phyloP scores from a whole-genome alignment of 2,888 invertebrate genomes.

The Drosophila ustulata region DNA sequence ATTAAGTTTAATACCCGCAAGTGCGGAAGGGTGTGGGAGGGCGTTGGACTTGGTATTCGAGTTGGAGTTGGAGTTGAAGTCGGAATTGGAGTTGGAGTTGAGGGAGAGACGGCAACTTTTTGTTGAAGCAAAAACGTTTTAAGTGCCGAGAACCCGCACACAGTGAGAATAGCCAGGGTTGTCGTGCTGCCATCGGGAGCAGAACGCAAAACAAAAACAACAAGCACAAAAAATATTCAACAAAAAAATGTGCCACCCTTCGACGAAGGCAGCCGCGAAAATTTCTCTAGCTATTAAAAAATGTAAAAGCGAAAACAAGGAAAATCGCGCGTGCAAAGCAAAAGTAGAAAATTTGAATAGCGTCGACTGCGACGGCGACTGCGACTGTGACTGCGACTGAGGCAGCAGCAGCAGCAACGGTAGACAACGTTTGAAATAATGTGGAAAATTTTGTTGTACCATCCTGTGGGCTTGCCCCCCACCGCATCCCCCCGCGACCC shows the following conservation, averaged over 20 bases:
- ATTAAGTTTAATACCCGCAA: slow-evolving; percentile 82
- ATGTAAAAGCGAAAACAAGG: slow-evolving; percentile 81
- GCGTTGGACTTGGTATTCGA: slow-evolving; percentile 13
- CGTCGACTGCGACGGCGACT: slow-evolving; percentile 48
- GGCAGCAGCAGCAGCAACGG: slow-evolving; percentile 16
- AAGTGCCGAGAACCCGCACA: slow-evolving; percentile 65
- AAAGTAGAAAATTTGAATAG: slow-evolving; percentile 78
- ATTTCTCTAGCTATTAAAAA: slow-evolving; percentile 79
- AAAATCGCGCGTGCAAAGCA: slow-evolving; percentile 81
- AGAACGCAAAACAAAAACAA: slow-evolving; percentile 22
- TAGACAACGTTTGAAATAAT: slow-evolving; percentile 61
- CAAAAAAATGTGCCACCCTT: slow-evolving; percentile 57
- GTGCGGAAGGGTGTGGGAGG: slow-evolving; percentile 54
- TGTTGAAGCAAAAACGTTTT: slow-evolving; percentile 65
- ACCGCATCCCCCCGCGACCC: slow-evolving; percentile 10
- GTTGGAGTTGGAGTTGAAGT: slow-evolving; percentile 1
- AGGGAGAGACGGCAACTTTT: slow-evolving; percentile 39
- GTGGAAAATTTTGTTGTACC: slow-evolving; percentile 69
- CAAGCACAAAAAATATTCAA: slow-evolving; percentile 19
- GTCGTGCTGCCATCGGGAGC: slow-evolving; percentile 52
- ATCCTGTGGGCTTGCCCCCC: slow-evolving; percentile 32
- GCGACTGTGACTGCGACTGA: slow-evolving; percentile 31
- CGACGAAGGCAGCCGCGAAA: slow-evolving; percentile 46
- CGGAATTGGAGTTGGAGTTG: slow-evolving; percentile 15
- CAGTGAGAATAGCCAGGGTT: slow-evolving; percentile 71